Base-by-base conservation (phyloP, 2,797 vertebrate species). In the Gadopsis marmoratus region DNA sequence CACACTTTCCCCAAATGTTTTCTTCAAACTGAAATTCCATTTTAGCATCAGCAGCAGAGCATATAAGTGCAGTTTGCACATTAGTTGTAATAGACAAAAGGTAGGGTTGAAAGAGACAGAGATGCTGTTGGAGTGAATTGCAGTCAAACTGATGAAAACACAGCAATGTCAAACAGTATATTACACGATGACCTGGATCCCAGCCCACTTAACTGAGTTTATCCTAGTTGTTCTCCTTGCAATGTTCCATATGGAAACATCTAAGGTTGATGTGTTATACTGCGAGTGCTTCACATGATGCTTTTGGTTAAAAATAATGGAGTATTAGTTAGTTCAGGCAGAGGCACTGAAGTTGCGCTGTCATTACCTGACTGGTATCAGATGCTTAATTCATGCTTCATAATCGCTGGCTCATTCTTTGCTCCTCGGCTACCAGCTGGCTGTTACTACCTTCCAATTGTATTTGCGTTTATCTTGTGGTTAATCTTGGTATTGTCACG, bases 11-110 rank as follows among this genome's bases (percentile, higher is more conserved):
- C 37, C 35, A 21, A 37, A 58, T 63, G 50, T 73, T 58, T 50
- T 78, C 23, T 68, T 64, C 14, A 74, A 51, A 73, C 61, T 33
- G 23, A 43, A 31, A 76, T 74, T 71, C 11, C 3, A 13, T 70
- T 53, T 41, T n/a, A 33, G 31, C 5, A 45, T 68, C 45, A 47
- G 2, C 50, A 51, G 35, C 43, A 29, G n/a, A 73, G 63, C 2
- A 1, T 43, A 48, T 54, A 16, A 39, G 33, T 55, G 29, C 62
- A 68, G 58, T 72, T 72, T 64, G 47, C 29, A 58, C 19, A 71
- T 80, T 47, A 67, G 31, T 33, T 51, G 16, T 51, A 71, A 41
- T 6, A 12, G 45, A 67, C 29, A 61, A 75, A 55, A 35, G 33
- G 45, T 26, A 45, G 31, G 23, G 50, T 19, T 48, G 19, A 16